Percentiles rank a stretch among this genome's conserved stretches.
phyloP scores from a whole-genome alignment of 2,113 vertebrate genomes.

The Plestiodon gilberti region DNA sequence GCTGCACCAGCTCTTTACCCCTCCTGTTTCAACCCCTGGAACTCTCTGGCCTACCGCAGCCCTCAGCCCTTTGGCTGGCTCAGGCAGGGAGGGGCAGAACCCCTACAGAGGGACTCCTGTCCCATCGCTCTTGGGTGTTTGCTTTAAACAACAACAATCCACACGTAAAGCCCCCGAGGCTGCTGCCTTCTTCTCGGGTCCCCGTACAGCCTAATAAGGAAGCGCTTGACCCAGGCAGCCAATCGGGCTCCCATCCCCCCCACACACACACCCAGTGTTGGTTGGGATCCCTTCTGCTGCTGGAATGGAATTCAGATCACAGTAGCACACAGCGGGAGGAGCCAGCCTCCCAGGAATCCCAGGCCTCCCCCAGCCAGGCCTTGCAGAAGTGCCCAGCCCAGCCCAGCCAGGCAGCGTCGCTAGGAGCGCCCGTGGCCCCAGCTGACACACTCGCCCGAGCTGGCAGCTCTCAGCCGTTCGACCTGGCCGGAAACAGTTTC shows the following conservation, averaged over 20 bases:
- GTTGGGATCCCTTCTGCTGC: not conserved
- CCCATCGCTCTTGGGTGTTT: not conserved
- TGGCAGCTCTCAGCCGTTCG: too few relatives aligned
- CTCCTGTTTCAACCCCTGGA: too few relatives aligned
- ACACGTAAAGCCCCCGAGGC: not conserved
- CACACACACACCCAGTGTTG: too few relatives aligned
- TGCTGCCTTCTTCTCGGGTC: not conserved
- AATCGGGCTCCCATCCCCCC: conserved; percentile 5
- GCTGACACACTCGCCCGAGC: too few relatives aligned
- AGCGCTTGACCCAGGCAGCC: conserved; percentile 51
- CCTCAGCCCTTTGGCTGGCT: not conserved
- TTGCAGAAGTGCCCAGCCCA: too few relatives aligned
- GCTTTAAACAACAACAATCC: not conserved
- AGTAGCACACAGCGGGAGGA: not conserved
- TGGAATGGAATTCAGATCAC: not conserved
- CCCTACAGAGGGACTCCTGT: not conserved
- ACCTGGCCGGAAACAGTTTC: too few relatives aligned
- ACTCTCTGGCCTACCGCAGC: not conserved
- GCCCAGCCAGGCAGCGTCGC: too few relatives aligned
- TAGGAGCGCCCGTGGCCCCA: too few relatives aligned
- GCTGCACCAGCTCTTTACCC: too few relatives aligned
- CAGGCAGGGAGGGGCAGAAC: too few relatives aligned
- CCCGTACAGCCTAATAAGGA: conserved; percentile 67
- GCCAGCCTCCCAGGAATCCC: too few relatives aligned
- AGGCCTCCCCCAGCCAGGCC: too few relatives aligned